Base-by-base conservation (phyloP, 1,140 invertebrate species). In the Meloidogyne chitwoodi region DNA sequence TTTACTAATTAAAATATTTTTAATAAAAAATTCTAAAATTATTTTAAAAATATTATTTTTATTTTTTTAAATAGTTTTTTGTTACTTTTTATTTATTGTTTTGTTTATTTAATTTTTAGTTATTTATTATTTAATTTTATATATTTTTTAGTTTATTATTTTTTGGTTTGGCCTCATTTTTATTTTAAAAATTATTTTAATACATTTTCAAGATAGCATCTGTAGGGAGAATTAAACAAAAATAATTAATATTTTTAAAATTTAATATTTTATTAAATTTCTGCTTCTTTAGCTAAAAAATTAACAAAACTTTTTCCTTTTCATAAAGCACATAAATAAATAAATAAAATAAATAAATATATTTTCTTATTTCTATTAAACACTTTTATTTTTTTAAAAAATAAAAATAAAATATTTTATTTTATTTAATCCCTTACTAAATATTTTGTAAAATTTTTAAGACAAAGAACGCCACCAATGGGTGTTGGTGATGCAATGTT, bases 391-490 rank as follows among this genome's bases (percentile, higher is more conserved):
- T 67, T 31, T n/a, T n/a, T n/a, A n/a, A 14, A 22, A 34, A 24
- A 69, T n/a, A 27, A 41, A 16, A 41, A 3, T 26, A 16, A 24
- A 41, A n/a, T 56, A 34, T 1, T 41, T 38, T 74, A 22, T 61
- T 65, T 68, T 5, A 11, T 31, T 69, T 29, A 38, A 14, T 41
- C 8, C 27, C 10, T 41, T 22, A n/a, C 34, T 64, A 8, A 29
- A 11, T 26, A 68, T 77, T 38, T 31, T 76, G 68, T 81, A 78
- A 79, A 64, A 61, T 67, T 64, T 31, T 44, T 66, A 44, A 75
- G 48, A 26, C 80, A 27, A 66, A 48, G 29, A 38, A 16, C 74
- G 27, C 24, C 34, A 61, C 75, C 63, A 27, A 62, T 41, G 16
- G 68, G 48, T 29, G 11, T 73, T 29, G 56, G 70, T 41, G 65